Evolutionary conservation across 1,140 invertebrate species (phyloP).

Genomic region (Drosophila trapezifrons): DNA sequence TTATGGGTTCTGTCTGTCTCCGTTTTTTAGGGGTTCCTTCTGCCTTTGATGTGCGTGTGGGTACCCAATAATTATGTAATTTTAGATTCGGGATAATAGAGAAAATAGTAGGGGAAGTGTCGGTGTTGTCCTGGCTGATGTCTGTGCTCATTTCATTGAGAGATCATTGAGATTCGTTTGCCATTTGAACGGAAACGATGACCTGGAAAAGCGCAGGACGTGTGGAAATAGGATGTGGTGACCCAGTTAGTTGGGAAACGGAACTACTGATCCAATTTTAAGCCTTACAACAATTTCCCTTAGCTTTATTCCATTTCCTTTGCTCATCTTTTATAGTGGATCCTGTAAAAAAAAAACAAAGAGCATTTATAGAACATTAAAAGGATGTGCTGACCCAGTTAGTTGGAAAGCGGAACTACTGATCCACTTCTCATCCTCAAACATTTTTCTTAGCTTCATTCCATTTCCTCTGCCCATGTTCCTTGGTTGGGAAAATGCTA

Average conservation of each 20-base stretch:
- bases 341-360: neutral
- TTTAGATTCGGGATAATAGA: constrained; percentile 60
- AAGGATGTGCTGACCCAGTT: constrained; percentile 61
- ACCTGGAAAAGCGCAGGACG: constrained; percentile 58
- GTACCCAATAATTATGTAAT: constrained; percentile 77
- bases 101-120: constrained; percentile 59
- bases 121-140: constrained; percentile 33
- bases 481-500: constrained; percentile 15
- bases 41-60: constrained; percentile 22
- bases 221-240: constrained; percentile 55
- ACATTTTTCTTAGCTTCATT: constrained; percentile 9
- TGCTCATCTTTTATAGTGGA: constrained; percentile 3
- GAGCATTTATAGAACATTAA: neutral
- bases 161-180: constrained; percentile 49
- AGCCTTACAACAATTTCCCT: constrained; percentile 2
- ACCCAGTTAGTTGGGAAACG: constrained; percentile 44
- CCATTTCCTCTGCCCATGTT: constrained; percentile 27
- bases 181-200: constrained; percentile 71
- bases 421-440: constrained; percentile 38
- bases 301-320: constrained; percentile 23
- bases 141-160: constrained; percentile 48
- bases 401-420: constrained; percentile 55
- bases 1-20: constrained; percentile 57
- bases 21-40: constrained; percentile 48
- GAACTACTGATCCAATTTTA: constrained; percentile 64